Conservation (phyloP, 1,140 invertebrate genomes). For the Heliconius melpomene region DNA sequence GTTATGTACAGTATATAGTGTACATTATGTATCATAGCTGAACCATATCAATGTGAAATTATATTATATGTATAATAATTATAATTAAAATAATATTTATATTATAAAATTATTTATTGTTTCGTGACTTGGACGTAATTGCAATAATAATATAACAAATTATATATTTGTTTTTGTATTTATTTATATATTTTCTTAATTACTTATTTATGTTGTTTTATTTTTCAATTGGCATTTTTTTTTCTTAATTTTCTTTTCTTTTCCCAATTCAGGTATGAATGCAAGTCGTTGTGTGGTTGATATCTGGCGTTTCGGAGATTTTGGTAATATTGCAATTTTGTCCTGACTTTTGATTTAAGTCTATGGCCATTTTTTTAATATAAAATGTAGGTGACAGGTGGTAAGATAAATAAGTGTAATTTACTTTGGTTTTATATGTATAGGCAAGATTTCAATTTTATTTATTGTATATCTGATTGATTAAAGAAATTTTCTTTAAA, state of each 20-base stretch:
- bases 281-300: constrained; percentile 76
- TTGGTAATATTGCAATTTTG: constrained; percentile 69
- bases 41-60: constrained; percentile 33
- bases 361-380: neutral
- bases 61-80: neutral
- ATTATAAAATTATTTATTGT: neutral
- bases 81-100: neutral
- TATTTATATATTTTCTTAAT: constrained; percentile 39
- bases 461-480: neutral
- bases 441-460: neutral
- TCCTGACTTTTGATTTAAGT: constrained; percentile 37
- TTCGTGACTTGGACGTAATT: constrained; percentile 52
- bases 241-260: constrained; percentile 33
- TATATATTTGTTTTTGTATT: constrained; percentile 38
- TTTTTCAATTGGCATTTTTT: constrained; percentile 32
- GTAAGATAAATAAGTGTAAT: constrained; percentile 5
- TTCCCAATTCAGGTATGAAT: constrained; percentile 73
- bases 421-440: neutral
- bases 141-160: constrained; percentile 45
- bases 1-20: constrained; percentile 35
- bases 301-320: constrained; percentile 49
- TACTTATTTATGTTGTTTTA: constrained; percentile 41
- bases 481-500: neutral
- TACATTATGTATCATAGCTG: constrained; percentile 28
- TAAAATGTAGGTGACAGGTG: neutral